Evolutionary conservation across 2,797 vertebrate genomes (phyloP).

Genomic region (Oreortyx pictus): DNA sequence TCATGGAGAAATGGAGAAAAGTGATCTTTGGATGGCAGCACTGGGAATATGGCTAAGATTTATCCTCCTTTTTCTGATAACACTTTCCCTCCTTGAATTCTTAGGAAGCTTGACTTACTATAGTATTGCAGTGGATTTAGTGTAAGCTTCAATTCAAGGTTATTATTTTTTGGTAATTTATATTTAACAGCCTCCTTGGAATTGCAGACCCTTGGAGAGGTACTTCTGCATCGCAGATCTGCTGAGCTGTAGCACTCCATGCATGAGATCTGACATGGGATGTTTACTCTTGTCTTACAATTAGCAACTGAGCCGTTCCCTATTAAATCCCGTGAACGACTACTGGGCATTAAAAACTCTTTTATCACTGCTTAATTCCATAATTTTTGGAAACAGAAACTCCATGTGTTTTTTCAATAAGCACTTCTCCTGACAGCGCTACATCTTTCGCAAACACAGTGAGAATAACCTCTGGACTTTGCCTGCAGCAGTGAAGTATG

Average conservation of each 20-base stretch:
- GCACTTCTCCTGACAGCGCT: constrained; percentile 76
- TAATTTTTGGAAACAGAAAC: constrained; percentile 75
- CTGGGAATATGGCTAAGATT: neutral
- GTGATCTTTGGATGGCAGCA: neutral
- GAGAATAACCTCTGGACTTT: constrained; percentile 76
- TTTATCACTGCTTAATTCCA: constrained; percentile 68
- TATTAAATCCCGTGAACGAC: neutral
- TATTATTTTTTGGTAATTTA: neutral
- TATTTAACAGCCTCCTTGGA: neutral
- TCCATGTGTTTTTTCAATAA: constrained; percentile 81
- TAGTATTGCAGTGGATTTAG: neutral
- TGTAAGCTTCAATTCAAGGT: neutral
- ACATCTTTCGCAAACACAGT: constrained; percentile 80
- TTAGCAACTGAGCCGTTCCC: constrained; percentile 15
- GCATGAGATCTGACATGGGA: neutral
- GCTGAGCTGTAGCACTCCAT: neutral
- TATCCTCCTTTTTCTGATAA: neutral
- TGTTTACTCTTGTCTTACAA: neutral
- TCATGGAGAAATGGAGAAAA: neutral
- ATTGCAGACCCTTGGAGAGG: neutral
- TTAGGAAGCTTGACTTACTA: neutral
- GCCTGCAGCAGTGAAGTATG: constrained; percentile 77
- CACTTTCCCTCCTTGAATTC: neutral
- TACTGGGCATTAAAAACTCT: constrained; percentile 41
- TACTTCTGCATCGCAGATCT: neutral